These are phyloP conservation scores for Ferrisia virgata DNA, from an alignment of 2,888 invertebrate species.

Conservation along the genomic window DNA sequence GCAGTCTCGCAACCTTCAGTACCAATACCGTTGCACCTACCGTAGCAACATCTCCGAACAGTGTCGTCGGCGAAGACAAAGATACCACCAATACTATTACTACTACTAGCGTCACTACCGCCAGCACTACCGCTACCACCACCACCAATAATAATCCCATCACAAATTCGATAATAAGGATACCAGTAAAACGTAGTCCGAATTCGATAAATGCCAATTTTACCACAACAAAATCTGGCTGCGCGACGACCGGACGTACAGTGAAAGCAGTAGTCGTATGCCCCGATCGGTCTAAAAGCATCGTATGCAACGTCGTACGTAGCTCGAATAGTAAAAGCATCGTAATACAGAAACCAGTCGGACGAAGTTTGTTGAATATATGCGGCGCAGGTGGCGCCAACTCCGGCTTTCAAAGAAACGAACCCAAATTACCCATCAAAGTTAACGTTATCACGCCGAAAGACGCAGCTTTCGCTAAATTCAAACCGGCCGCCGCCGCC, in stretches of 20 bases:
- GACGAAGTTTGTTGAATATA: not conserved
- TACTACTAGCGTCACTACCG: not conserved
- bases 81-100: not conserved
- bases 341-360: conserved; percentile 35
- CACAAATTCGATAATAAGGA: not conserved
- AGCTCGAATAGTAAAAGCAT: conserved; percentile 19
- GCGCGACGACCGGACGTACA: not conserved
- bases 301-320: conserved; percentile 39
- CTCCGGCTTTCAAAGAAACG: not conserved
- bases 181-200: not conserved
- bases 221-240: conserved; percentile 7
- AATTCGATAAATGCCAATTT: conserved; percentile 1
- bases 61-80: not conserved
- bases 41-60: not conserved
- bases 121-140: not conserved
- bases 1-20: not conserved
- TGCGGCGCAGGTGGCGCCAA: not conserved
- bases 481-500: not conserved
- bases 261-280: conserved; percentile 34
- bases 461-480: not conserved
- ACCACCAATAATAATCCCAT: not conserved
- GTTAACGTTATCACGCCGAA: conserved; percentile 4
- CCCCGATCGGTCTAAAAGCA: conserved; percentile 35
- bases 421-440: conserved; percentile 23
- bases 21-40: not conserved